Conservation (phyloP, 2,888 invertebrate species). For the Eupithecia exiguata region DNA sequence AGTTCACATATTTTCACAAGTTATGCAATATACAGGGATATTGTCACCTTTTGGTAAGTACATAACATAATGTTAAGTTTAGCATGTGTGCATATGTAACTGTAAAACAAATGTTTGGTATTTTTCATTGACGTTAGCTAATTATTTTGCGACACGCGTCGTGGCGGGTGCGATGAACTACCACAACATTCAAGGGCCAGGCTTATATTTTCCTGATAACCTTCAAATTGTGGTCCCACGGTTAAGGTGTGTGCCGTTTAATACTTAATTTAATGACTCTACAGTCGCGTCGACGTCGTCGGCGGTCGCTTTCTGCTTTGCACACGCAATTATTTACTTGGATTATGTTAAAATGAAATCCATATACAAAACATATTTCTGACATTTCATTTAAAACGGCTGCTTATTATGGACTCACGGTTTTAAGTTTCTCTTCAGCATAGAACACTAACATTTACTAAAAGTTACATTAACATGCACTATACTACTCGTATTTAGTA, state of each 20-base stretch:
- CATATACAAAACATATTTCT: background rate
- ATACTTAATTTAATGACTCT: constrained; percentile 38
- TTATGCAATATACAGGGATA: background rate
- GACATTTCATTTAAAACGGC: background rate
- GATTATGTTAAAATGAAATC: background rate
- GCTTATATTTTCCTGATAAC: constrained; percentile 60
- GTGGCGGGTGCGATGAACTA: constrained; percentile 60
- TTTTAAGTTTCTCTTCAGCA: background rate
- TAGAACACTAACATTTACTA: background rate
- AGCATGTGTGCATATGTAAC: background rate
- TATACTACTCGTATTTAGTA: background rate
- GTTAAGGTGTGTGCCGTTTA: constrained; percentile 46
- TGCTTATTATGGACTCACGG: background rate
- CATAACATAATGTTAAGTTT: background rate
- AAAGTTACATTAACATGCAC: background rate
- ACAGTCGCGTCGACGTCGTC: constrained; percentile 16
- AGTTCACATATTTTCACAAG: background rate
- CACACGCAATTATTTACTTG: constrained; percentile 24
- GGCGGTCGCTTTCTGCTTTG: constrained; percentile 19
- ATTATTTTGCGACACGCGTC: constrained; percentile 55
- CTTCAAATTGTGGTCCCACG: constrained; percentile 57
- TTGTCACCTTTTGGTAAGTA: background rate
- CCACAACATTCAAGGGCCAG: constrained; percentile 61
- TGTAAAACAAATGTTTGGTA: constrained; percentile 32
- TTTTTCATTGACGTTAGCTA: constrained; percentile 46